Conservation (phyloP, 2,113 vertebrate species). For the Megaleporinus macrocephalus region DNA sequence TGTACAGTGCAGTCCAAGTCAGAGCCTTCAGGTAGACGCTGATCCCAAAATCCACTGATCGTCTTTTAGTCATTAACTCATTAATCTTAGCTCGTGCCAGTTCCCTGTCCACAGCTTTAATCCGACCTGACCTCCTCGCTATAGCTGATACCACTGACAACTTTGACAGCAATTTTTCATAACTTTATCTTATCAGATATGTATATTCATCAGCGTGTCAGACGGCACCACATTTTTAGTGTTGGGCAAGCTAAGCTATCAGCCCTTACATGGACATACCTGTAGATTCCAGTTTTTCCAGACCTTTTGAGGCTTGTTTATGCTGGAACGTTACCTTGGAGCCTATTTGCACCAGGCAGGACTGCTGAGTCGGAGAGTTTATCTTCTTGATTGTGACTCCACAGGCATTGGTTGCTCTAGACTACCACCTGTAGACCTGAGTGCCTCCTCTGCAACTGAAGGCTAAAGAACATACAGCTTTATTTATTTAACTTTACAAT, state of each 20-base stretch:
- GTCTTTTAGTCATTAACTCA: slow-evolving; percentile 48
- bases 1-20: background rate
- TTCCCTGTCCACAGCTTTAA: slow-evolving; percentile 45
- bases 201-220: slow-evolving; percentile 37
- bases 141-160: slow-evolving; percentile 38
- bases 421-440: background rate
- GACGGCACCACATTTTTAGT: slow-evolving; percentile 20
- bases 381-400: background rate
- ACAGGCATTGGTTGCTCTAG: background rate
- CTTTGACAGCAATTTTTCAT: slow-evolving; percentile 32
- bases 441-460: no score
- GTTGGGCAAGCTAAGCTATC: slow-evolving; percentile 19
- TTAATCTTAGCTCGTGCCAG: slow-evolving; percentile 45
- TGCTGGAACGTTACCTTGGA: background rate
- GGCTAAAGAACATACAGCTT: background rate
- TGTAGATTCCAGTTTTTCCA: slow-evolving; percentile 35
- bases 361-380: slow-evolving; percentile 13
- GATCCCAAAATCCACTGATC: slow-evolving; percentile 52
- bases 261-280: slow-evolving; percentile 18
- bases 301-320: slow-evolving; percentile 10
- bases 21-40: slow-evolving; percentile 29
- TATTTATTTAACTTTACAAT: no score
- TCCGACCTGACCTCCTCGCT: slow-evolving; percentile 38
- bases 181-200: slow-evolving; percentile 33
- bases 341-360: background rate